Percentiles rank a stretch among this genome's conserved stretches.
These are phyloP conservation scores for Octodon degus DNA, from an alignment of 2,113 vertebrate species.

Conservation along the genomic window DNA sequence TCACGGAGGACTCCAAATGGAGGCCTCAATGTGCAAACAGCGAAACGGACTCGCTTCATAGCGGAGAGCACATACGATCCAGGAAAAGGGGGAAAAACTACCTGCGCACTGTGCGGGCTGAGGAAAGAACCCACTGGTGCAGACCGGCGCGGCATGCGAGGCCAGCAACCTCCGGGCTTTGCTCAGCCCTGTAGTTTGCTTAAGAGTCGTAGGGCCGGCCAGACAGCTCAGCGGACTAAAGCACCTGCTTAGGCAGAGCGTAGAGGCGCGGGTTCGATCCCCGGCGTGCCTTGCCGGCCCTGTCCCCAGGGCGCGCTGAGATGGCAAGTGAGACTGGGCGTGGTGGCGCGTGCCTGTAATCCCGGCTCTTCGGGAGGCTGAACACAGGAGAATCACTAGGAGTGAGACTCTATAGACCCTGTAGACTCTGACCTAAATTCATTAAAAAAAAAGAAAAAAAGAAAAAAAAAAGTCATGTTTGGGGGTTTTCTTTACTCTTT, in stretches of 20 bases:
- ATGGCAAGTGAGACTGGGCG: no score
- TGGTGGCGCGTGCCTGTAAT: no score
- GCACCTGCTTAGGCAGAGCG: no score
- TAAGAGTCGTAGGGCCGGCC: background rate
- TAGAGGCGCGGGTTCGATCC: no score
- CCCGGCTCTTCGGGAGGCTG: no score
- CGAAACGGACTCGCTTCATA: background rate
- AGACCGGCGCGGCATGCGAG: background rate
- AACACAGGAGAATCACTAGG: no score
- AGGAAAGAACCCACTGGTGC: background rate
- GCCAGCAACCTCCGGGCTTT: background rate
- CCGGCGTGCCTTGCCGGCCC: no score
- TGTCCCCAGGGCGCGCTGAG: no score
- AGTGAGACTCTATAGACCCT: no score
- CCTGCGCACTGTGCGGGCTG: background rate
- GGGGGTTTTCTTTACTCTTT: constrained; percentile 9
- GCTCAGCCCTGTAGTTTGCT: background rate
- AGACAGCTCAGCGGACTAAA: no score
- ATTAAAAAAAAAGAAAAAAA: no score
- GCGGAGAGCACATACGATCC: background rate
- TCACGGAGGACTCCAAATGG: background rate
- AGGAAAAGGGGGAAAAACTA: background rate
- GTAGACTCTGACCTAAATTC: no score
- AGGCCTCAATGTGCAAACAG: background rate
- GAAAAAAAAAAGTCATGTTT: background rate